These are phyloP conservation scores for Cephalotes varians DNA, from an alignment of 2,888 invertebrate genomes.

Conservation along the genomic window DNA sequence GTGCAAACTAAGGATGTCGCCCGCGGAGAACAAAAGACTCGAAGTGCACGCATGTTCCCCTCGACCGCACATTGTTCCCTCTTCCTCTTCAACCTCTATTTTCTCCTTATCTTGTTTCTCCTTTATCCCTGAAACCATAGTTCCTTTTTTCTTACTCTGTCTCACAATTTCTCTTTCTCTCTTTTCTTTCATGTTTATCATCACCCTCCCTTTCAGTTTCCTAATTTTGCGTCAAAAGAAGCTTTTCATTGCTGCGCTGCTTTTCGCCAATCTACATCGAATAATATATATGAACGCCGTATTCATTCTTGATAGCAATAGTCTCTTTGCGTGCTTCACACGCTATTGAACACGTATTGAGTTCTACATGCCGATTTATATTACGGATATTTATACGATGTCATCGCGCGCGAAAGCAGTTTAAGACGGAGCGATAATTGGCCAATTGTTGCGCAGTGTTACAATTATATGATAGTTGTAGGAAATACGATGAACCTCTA, in stretches of 20 bases:
- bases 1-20: constrained; percentile 17
- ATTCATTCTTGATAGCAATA: constrained; percentile 74
- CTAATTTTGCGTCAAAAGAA: constrained; percentile 83
- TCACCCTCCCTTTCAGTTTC: constrained; percentile 77
- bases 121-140: constrained; percentile 16
- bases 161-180: constrained; percentile 54
- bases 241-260: constrained; percentile 85
- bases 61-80: constrained; percentile 54
- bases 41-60: constrained; percentile 74
- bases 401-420: constrained; percentile 70
- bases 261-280: constrained; percentile 83
- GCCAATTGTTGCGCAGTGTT: constrained; percentile 85
- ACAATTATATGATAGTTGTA: constrained; percentile 67
- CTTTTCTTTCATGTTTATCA: constrained; percentile 71
- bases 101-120: constrained; percentile 29
- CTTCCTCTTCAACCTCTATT: constrained; percentile 33
- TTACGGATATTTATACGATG: constrained; percentile 60
- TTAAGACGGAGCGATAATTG: constrained; percentile 76
- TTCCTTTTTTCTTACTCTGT: constrained; percentile 43
- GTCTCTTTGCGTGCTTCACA: constrained; percentile 72
- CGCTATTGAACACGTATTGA: constrained; percentile 64
- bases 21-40: constrained; percentile 57
- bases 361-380: constrained; percentile 39
- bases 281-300: constrained; percentile 70
- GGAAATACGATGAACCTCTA: constrained; percentile 39